Evolutionary conservation across 2,113 vertebrate species (phyloP).

Genomic region (Misgurnus mizolepis): DNA sequence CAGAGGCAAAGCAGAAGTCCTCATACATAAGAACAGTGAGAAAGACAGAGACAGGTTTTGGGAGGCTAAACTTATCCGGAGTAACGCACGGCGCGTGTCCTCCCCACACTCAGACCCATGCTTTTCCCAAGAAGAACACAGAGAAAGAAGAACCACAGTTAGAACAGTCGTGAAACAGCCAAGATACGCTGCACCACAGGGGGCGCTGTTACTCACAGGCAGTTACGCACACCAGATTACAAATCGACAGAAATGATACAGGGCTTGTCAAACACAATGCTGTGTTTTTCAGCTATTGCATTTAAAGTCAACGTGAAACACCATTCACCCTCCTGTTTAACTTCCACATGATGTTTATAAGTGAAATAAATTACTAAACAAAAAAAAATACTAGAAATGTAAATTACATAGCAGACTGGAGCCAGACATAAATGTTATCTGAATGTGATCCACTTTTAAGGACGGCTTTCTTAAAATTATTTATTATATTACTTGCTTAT

Average conservation of each 20-base stretch:
- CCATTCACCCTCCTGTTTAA: not conserved
- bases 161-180: slow-evolving; percentile 48
- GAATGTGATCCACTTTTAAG: too few species aligned
- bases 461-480: too few species aligned
- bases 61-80: slow-evolving; percentile 47
- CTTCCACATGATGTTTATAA: not conserved
- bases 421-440: too few species aligned
- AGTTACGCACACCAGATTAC: slow-evolving; percentile 20
- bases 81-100: slow-evolving; percentile 44
- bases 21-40: slow-evolving; percentile 35
- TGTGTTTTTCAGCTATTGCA: not conserved
- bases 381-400: not conserved
- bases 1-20: slow-evolving; percentile 52
- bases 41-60: slow-evolving; percentile 38
- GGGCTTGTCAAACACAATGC: not conserved
- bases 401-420: too few species aligned
- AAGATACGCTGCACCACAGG: slow-evolving; percentile 29
- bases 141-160: slow-evolving; percentile 46
- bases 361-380: not conserved
- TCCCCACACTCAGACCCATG: slow-evolving; percentile 61
- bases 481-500: too few species aligned
- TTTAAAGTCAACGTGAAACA: slow-evolving; percentile 33
- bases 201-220: slow-evolving; percentile 23
- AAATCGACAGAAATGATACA: not conserved
- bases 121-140: slow-evolving; percentile 50